These are phyloP conservation scores for Phylloscopus collybita DNA, from an alignment of 2,797 vertebrate genomes.

Conservation along the genomic window DNA sequence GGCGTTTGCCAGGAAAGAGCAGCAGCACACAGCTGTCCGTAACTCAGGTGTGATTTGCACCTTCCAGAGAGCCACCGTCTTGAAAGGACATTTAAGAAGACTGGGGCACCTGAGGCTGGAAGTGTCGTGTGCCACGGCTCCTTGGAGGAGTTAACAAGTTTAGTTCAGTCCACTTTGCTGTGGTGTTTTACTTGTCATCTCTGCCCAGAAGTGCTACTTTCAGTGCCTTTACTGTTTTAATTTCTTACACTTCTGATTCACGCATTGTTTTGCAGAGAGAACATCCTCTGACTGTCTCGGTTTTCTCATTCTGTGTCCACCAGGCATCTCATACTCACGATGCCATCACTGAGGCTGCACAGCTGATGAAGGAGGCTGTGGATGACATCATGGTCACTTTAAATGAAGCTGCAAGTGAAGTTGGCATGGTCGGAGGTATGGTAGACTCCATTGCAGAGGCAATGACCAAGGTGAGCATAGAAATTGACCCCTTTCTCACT, in stretches of 20 bases:
- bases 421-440: conserved; percentile 97
- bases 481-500: neutral
- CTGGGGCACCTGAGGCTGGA: neutral
- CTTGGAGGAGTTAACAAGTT: neutral
- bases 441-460: conserved; percentile 94
- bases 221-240: neutral
- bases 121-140: neutral
- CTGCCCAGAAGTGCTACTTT: neutral
- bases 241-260: fast-evolving
- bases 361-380: conserved; percentile 97
- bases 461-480: conserved; percentile 88
- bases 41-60: fast-evolving
- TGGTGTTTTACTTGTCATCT: neutral
- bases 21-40: fast-evolving
- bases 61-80: fast-evolving
- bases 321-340: conserved; percentile 94
- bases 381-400: conserved; percentile 98
- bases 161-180: neutral
- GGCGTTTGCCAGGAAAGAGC: neutral
- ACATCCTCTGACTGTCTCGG: neutral
- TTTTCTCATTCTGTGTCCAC: neutral
- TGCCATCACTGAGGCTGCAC: conserved; percentile 92
- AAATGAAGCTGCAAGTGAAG: conserved; percentile 96
- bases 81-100: neutral
- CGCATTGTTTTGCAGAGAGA: neutral